Base-by-base conservation (phyloP, 1,140 invertebrate genomes). In the Drosophila mojavensis region DNA sequence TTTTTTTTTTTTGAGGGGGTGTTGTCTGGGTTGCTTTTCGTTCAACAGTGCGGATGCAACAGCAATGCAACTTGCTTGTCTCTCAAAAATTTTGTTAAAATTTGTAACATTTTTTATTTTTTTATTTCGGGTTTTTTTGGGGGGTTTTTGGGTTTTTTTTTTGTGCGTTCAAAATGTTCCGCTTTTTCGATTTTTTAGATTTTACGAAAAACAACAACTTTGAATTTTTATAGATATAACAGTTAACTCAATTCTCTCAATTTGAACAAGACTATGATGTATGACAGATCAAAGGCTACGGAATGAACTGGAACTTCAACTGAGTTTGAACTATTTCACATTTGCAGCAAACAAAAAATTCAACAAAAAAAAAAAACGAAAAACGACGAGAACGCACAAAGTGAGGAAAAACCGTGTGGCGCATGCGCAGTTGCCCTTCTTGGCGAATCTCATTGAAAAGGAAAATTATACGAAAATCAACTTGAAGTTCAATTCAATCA, bases 11-110 rank as follows among this genome's bases (percentile, higher is more conserved):
- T 47, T 5, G 43, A 47, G 9, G 36, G 36, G 36, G 36, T 7
- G 36, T 39, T 11, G 33, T 24, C 33, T 39, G 36, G 36, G 36
- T 17, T 9, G 11, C 13, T 24, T 50, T 13, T 66, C 53, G 43
- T 78, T 86, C 64, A 86, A 54, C 55, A 86, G 58, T 69, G 79
- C 83, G 61, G 74, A 50, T 78, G 78, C 78, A 85, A 78, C 54
- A 60, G 81, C 83, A 85, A 82, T 75, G 79, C 79, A 70, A 79
- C 56, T 75, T 73, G 70, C 70, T 73, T 68, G 50, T 67, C 66
- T 72, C 75, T 88, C 54, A 60, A 63, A 67, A 85, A 85, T 82
- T 75, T 82, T 70, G 83, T 69, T 75, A 33, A 51, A 64, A 66
- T 79, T 86, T 82, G 66, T 76, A 80, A 83, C 81, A 83, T 83